Base-by-base conservation (phyloP, 2,888 invertebrate genomes). In the Syrphus vitripennis region DNA sequence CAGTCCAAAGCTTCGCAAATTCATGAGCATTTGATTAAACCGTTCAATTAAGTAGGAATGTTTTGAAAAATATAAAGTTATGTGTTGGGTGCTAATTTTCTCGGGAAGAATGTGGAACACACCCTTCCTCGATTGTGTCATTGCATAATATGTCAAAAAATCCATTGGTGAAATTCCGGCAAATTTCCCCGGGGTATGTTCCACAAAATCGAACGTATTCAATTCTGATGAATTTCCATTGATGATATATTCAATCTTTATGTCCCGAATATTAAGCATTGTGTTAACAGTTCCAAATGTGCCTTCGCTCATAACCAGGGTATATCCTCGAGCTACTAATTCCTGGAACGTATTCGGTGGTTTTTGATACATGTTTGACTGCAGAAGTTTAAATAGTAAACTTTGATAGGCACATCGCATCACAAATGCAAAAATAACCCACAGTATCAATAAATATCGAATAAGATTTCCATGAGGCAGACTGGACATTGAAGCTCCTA, bases 321-420 rank as follows among this genome's bases (percentile, higher is more conserved):
- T 83, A 29, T 88, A 89, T 1, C 53, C 70, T 0, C 34, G 34
- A 2, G 34, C 37, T 24, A 86, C 76, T 0, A 89, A 83, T 16
- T 89, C 87, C 3, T 42, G 10, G 4, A 89, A 40, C 0, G 75
- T 81, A 24, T 86, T 50, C 4, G 89, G 89, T 4, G 88, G 87
- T 16, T 61, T 48, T n/a, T 87, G 88, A 65, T 88, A 88, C 1
- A 88, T 45, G 72, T 80, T 83, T 16, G 87, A 80, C 48, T 88
- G 87, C 1, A 89, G 82, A 42, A 89, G 48, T 57, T 87, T 78
- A 57, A 86, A 88, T 14, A 89, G 80, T 34, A 88, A 19, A 24
- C 88, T 87, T 29, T 89, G 89, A 71, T 90, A 90, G 3, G 88
- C 88, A 12, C 84, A 87, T 4, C 88, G 88, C 57, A 90, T 76